Base-by-base conservation (phyloP, 2,888 invertebrate species). In the Nasonovia ribisnigri region DNA sequence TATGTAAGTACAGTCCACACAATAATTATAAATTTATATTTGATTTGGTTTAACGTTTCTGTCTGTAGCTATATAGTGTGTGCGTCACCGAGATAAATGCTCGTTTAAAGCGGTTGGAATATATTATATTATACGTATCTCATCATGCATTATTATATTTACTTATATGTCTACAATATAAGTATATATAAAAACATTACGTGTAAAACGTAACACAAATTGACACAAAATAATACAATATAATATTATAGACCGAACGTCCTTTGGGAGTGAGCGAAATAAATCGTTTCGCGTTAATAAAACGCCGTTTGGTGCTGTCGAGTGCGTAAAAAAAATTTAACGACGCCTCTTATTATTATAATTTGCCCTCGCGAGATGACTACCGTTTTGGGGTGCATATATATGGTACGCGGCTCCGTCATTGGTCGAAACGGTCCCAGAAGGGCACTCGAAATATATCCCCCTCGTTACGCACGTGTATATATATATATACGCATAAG, bases 321-420 rank as follows among this genome's bases (percentile, higher is more conserved):
- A 46, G 26, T 92, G 29, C 20, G 24, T 11, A 1, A 67, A 60
- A 51, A 86, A 92, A 92, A 88, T 77, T 93, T 93, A 93, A 93
- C 93, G 93, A 93, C 90, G 86, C 93, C 93, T 88, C 92, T 92
- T 92, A 92, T 92, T 92, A 92, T 88, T 88, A 88, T 92, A 92
- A 92, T 92, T 92, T 88, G 51, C 88, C 92, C 92, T 92, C 51
- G 86, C 86, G n/a, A 77, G 36, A 60, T 36, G 46, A 60, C 92
- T 88, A 84, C 57, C 93, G 93, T 86, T 90, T 90, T 89, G 36
- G 93, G 90, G 89, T 60, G 90, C 54, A 26, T 43, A 51, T 67
- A 11, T 24, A 57, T n/a, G 46, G 77, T 77, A 77, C 57, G 26
- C 43, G 10, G 48, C 13, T 36, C 20, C 24, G 77, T 87, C 90